Conservation (phyloP, 2,888 invertebrate genomes). For the Abrostola tripartita region DNA sequence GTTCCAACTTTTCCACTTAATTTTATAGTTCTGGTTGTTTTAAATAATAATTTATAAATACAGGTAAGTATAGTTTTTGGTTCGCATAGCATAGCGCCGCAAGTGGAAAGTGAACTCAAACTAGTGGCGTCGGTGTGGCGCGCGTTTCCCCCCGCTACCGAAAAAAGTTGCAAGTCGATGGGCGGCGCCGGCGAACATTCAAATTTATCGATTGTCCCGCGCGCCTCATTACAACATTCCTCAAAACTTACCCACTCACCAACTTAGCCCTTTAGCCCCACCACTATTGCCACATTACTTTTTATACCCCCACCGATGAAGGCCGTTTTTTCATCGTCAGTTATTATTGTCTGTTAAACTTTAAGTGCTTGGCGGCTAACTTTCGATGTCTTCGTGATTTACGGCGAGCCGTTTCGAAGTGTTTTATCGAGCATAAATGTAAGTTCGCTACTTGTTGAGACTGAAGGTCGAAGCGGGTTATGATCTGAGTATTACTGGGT, state of each 20-base stretch:
- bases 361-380: constrained; percentile 87
- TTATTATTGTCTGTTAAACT: constrained; percentile 88
- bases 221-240: constrained; percentile 86
- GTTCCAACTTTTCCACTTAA: no score
- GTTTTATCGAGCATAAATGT: constrained; percentile 88
- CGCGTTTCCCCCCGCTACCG: constrained; percentile 80
- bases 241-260: constrained; percentile 85
- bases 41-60: neutral
- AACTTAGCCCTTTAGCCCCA: constrained; percentile 84
- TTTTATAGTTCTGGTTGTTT: no score
- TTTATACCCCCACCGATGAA: constrained; percentile 76
- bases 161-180: constrained; percentile 88
- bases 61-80: neutral
- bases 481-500: constrained; percentile 78
- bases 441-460: constrained; percentile 85
- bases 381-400: constrained; percentile 87
- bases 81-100: constrained; percentile 39
- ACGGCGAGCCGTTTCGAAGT: constrained; percentile 85
- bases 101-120: constrained; percentile 52
- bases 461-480: constrained; percentile 79
- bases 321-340: constrained; percentile 84
- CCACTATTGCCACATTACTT: constrained; percentile 84
- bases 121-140: constrained; percentile 81
- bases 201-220: constrained; percentile 88
- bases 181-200: constrained; percentile 87